Percentiles rank a stretch among this genome's conserved stretches.
These are phyloP conservation scores for Eupeodes corollae DNA, from an alignment of 1,140 invertebrate species.

Conservation along the genomic window DNA sequence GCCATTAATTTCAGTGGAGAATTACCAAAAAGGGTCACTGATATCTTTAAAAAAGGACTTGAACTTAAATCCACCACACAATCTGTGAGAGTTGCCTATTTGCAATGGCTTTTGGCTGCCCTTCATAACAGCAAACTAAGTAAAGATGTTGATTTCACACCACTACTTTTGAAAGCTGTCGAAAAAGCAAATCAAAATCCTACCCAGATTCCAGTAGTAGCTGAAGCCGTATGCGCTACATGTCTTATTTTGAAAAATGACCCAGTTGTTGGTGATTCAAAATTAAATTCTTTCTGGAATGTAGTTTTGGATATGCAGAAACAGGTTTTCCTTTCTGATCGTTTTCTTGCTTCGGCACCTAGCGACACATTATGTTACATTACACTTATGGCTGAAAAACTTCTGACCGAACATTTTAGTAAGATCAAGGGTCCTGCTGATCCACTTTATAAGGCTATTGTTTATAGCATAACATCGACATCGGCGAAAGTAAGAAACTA, in stretches of 20 bases:
- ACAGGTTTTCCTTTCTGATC: slow-evolving; percentile 70
- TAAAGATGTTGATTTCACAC: slow-evolving; percentile 43
- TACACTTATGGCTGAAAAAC: slow-evolving; percentile 49
- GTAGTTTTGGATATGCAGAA: slow-evolving; percentile 61
- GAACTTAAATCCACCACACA: slow-evolving; percentile 66
- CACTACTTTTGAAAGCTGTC: slow-evolving; percentile 51
- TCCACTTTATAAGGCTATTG: slow-evolving; percentile 49
- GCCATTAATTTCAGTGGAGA: slow-evolving; percentile 52
- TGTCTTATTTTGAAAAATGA: slow-evolving; percentile 58
- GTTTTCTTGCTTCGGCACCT: slow-evolving; percentile 57
- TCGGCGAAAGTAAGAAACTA: slow-evolving; percentile 29
- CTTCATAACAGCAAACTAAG: slow-evolving; percentile 45
- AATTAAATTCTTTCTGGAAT: slow-evolving; percentile 50
- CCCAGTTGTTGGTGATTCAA: slow-evolving; percentile 17
- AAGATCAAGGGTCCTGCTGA: slow-evolving; percentile 45
- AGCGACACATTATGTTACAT: slow-evolving; percentile 55
- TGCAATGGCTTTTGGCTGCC: slow-evolving; percentile 54
- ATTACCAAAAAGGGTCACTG: slow-evolving; percentile 58
- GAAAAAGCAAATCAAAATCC: slow-evolving; percentile 56
- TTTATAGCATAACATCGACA: slow-evolving; percentile 48
- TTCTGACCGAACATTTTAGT: slow-evolving; percentile 50
- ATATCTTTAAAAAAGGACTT: slow-evolving; percentile 72
- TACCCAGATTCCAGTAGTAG: slow-evolving; percentile 49
- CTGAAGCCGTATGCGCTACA: slow-evolving; percentile 68
- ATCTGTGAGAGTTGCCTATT: slow-evolving; percentile 64